Evolutionary conservation across 1,140 invertebrate species (phyloP).

Genomic region (Ephestia elutella): DNA sequence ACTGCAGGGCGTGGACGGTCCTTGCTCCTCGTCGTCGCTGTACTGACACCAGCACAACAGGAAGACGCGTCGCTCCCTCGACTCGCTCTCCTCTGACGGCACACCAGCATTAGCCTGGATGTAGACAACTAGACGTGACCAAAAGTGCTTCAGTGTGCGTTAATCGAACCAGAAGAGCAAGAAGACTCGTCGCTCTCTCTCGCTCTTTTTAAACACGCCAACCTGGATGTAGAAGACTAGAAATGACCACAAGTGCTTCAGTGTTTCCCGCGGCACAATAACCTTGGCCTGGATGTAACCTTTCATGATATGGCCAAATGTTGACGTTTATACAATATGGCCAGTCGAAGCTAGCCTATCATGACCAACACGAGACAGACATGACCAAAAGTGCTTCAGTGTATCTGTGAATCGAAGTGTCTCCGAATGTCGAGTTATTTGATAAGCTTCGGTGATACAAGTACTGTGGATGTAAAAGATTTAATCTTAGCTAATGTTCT

Average conservation of each 20-base stretch:
- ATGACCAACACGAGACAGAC: no score
- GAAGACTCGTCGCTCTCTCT: no score
- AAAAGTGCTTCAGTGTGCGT: constrained; percentile 1
- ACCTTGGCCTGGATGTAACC: no score
- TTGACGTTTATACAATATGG: no score
- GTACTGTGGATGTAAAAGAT: background rate
- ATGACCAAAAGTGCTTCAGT: constrained; percentile 1
- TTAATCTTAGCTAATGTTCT: background rate
- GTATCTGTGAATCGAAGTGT: background rate
- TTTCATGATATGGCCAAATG: no score
- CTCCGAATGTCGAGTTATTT: no score
- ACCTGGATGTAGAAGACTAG: no score
- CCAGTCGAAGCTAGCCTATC: no score
- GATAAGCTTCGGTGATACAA: background rate
- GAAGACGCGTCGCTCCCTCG: constrained; percentile 46
- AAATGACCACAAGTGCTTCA: no score
- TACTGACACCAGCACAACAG: constrained; percentile 59
- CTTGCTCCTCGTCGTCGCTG: constrained; percentile 61
- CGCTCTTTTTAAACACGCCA: no score
- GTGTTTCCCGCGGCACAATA: no score
- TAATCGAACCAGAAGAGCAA: no score
- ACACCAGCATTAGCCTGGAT: constrained; percentile 62
- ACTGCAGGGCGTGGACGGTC: constrained; percentile 61
- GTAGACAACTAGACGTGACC: constrained; percentile 26
- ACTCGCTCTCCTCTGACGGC: constrained; percentile 50